Conservation (phyloP, 2,888 invertebrate genomes). For the Dryococelus australis region DNA sequence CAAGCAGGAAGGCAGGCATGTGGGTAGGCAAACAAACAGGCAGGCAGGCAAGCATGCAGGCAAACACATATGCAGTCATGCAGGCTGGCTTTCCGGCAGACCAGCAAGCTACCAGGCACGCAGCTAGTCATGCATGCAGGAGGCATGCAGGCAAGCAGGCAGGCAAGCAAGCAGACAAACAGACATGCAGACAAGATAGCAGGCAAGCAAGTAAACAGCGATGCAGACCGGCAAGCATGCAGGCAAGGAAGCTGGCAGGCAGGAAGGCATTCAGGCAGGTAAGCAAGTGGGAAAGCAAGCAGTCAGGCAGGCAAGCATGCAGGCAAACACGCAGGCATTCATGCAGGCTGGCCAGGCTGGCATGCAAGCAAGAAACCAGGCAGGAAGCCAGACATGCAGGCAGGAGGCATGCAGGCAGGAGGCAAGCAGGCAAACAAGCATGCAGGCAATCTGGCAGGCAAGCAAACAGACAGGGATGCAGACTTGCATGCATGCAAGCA, state of each 20-base stretch:
- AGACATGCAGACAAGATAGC: neutral
- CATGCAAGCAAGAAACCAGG: no score
- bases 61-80: no score
- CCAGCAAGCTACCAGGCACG: no score
- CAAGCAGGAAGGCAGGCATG: neutral
- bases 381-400: neutral
- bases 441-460: conserved; percentile 22
- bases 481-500: neutral
- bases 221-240: neutral
- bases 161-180: neutral
- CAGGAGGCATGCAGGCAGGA: conserved; percentile 9
- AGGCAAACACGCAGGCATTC: neutral
- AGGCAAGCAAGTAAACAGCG: neutral
- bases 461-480: neutral
- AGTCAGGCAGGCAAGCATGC: neutral
- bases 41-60: neutral
- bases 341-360: neutral
- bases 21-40: neutral
- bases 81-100: no score
- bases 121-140: no score
- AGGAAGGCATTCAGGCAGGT: neutral
- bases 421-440: neutral
- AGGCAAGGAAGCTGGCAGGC: conserved; percentile 17
- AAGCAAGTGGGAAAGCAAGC: neutral
- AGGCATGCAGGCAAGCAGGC: conserved; percentile 5